These are phyloP conservation scores for Cephus sareptanus DNA, from an alignment of 2,888 invertebrate genomes.

Conservation along the genomic window DNA sequence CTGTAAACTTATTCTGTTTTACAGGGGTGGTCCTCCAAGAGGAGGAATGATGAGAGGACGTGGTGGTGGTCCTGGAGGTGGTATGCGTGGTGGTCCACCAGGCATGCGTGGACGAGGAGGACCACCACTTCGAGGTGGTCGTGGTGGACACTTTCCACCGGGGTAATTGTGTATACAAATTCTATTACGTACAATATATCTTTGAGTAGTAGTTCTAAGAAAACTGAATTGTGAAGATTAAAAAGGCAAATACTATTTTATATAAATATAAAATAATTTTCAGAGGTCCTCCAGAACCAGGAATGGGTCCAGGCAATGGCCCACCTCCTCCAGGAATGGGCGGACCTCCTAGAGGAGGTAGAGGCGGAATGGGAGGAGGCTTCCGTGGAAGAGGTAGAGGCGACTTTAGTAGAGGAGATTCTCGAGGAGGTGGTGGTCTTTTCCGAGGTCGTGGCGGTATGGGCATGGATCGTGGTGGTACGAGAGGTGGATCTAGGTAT, in stretches of 20 bases:
- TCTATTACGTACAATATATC: neutral
- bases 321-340: slow-evolving; percentile 56
- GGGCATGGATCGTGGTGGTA: slow-evolving; percentile 66
- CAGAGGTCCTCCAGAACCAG: slow-evolving; percentile 58
- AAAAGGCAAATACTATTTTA: too few species aligned
- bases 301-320: slow-evolving; percentile 51
- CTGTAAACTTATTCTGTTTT: too few species aligned
- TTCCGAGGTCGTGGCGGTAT: slow-evolving; percentile 58
- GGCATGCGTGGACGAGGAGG: slow-evolving; percentile 60
- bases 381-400: slow-evolving; percentile 57
- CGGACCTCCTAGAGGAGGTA: slow-evolving; percentile 56
- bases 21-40: slow-evolving; percentile 56
- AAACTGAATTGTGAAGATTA: too few species aligned
- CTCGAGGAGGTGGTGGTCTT: slow-evolving; percentile 52
- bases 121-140: slow-evolving; percentile 56
- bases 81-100: slow-evolving; percentile 61
- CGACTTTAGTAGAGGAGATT: slow-evolving; percentile 63
- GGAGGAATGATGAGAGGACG: slow-evolving; percentile 61
- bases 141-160: slow-evolving; percentile 60
- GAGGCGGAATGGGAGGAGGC: slow-evolving; percentile 41
- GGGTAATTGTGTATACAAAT: slow-evolving; percentile 43
- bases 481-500: slow-evolving; percentile 66
- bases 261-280: neutral
- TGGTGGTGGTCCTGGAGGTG: slow-evolving; percentile 57
- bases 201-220: too few species aligned